Base-by-base conservation (phyloP, 1,140 invertebrate species). In the Scylla paramamosain region DNA sequence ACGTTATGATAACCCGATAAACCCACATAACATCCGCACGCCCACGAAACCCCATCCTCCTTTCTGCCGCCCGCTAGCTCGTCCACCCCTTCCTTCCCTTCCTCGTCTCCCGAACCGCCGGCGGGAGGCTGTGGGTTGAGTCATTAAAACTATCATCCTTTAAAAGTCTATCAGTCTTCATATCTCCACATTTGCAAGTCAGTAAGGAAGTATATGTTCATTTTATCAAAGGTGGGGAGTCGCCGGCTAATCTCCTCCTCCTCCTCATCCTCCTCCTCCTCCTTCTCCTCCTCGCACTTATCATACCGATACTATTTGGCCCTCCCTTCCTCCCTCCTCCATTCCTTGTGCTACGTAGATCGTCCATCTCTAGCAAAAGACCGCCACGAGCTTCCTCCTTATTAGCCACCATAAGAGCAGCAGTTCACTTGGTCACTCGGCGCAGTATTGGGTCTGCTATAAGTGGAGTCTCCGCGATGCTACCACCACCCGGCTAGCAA, bases 141-240 rank as follows among this genome's bases (percentile, higher is more conserved):
- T 77, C 67, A 77, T 77, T 77, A 77, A 77, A 77, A n/a, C 67
- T n/a, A 77, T n/a, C 67, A 77, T 77, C 67, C 67, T 77, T 77
- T 77, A 77, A 77, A 77, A 77, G 67, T n/a, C 25, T 77, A 77
- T 77, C 67, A 77, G 20, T 77, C 67, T n/a, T 77, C 67, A 77
- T 77, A 77, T 77, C 67, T 77, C 25, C 67, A 77, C 67, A 77
- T 77, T 77, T 77, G 67, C 67, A 77, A 77, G 67, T 77, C 67
- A 77, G 67, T 77, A 77, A 77, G 67, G 67, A 77, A 77, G 25
- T n/a, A 77, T 77, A n/a, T 77, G 67, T 77, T 77, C 67, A 77
- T 77, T 77, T 77, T 77, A 77, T 77, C 67, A 77, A 77, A 46
- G 31, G 86, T 88, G 86, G 31, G 31, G 31, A 46, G 12, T 39